Conservation (phyloP, 1,140 invertebrate species). For the Pseudomyrmex pallidus region DNA sequence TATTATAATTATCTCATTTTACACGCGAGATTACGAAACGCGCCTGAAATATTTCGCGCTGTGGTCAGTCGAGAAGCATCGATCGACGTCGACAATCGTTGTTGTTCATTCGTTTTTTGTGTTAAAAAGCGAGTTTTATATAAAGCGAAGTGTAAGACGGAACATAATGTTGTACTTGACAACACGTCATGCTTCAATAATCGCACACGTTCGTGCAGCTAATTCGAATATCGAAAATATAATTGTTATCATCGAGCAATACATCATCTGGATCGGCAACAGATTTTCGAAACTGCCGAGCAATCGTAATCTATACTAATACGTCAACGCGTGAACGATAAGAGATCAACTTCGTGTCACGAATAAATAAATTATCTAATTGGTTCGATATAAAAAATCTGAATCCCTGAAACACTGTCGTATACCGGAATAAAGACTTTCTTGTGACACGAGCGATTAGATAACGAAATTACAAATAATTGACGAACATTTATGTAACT, state of each 20-base stretch:
- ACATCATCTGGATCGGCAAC: not conserved
- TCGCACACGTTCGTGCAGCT: not conserved
- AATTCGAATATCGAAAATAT: constrained; percentile 1
- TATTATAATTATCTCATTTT: no score
- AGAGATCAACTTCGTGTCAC: not conserved
- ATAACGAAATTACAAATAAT: not conserved
- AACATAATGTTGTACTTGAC: not conserved
- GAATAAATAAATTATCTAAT: not conserved
- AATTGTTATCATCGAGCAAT: not conserved
- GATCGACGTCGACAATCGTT: no score
- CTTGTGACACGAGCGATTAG: not conserved
- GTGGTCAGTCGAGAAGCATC: no score
- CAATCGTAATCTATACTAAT: not conserved
- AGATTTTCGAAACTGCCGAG: not conserved
- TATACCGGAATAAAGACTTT: not conserved
- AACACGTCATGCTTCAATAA: not conserved
- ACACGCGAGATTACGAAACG: no score
- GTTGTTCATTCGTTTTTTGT: no score
- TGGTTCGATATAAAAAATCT: not conserved
- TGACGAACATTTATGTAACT: no score
- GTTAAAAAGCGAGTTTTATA: no score
- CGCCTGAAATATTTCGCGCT: no score
- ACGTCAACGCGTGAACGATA: constrained; percentile 17
- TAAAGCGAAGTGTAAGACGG: not conserved
- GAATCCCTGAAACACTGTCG: not conserved